Percentiles rank a stretch among this genome's conserved stretches.
phyloP scores from a whole-genome alignment of 2,888 invertebrate species.

The Dasypolia templi region DNA sequence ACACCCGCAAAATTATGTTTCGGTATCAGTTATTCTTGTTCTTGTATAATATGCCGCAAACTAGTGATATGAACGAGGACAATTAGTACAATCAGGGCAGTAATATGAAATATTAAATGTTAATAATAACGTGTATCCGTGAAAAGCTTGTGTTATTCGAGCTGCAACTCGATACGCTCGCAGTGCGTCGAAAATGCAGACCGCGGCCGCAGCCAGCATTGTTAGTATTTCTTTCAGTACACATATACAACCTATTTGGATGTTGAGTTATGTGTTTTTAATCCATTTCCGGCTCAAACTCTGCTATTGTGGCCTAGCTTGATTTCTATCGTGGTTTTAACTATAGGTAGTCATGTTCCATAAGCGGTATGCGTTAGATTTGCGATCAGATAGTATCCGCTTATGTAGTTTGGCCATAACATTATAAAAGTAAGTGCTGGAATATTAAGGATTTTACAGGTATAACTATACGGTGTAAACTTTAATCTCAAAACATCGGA shows the following conservation, averaged over 20 bases:
- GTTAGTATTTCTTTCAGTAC: constrained; percentile 46
- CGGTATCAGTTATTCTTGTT: neutral
- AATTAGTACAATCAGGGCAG: constrained; percentile 7
- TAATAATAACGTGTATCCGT: constrained; percentile 59
- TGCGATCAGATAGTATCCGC: neutral
- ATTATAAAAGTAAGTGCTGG: neutral
- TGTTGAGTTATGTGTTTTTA: constrained; percentile 11
- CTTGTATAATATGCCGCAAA: neutral
- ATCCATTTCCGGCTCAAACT: constrained; percentile 20
- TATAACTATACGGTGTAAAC: too few relatives aligned
- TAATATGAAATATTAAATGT: constrained; percentile 5
- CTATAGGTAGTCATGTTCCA: neutral
- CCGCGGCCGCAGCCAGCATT: constrained; percentile 16
- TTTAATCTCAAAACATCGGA: neutral
- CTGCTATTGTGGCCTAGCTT: neutral
- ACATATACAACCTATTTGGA: constrained; percentile 20
- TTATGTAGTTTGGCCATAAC: neutral
- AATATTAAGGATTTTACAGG: neutral
- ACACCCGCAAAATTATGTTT: neutral
- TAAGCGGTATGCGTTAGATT: neutral
- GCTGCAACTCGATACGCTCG: constrained; percentile 60
- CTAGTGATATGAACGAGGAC: neutral
- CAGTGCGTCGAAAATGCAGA: constrained; percentile 10
- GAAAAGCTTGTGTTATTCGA: constrained; percentile 64
- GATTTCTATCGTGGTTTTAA: neutral